phyloP scores from a whole-genome alignment of 2,797 vertebrate species.

The Mallotus villosus region DNA sequence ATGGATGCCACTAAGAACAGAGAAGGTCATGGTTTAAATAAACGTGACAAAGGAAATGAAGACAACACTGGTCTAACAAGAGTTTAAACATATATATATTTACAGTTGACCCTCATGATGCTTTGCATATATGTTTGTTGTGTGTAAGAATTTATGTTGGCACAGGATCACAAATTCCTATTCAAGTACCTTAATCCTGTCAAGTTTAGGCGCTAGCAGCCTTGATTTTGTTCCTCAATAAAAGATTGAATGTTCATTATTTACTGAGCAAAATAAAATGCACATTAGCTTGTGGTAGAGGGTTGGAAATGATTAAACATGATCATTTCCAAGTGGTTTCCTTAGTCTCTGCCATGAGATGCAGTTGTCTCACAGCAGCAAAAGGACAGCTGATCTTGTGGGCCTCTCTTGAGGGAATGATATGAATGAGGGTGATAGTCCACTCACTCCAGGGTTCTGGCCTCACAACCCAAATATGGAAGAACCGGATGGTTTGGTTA shows the following conservation, averaged over 20 bases:
- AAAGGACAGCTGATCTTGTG: neutral
- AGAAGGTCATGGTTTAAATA: neutral
- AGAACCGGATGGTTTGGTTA: slow-evolving; percentile 25
- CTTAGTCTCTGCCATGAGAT: neutral
- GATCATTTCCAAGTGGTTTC: no score
- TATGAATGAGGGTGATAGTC: slow-evolving; percentile 45
- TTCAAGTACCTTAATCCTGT: slow-evolving; percentile 34
- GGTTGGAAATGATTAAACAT: neutral
- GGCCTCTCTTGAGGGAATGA: slow-evolving; percentile 25
- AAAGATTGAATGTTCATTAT: neutral
- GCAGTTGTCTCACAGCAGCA: neutral
- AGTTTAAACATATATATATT: neutral
- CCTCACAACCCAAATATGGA: slow-evolving; percentile 58
- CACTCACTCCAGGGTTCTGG: slow-evolving; percentile 36
- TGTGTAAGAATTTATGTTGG: neutral
- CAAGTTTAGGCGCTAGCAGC: slow-evolving; percentile 22
- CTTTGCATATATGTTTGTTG: neutral
- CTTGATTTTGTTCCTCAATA: no score
- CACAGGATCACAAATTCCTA: no score
- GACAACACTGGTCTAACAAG: neutral
- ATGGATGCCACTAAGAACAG: neutral
- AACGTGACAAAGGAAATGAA: neutral
- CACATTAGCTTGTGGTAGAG: neutral
- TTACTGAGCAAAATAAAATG: no score
- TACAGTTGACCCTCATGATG: neutral